phyloP scores from a whole-genome alignment of 2,113 vertebrate species.

The Sinosuthora webbiana region DNA sequence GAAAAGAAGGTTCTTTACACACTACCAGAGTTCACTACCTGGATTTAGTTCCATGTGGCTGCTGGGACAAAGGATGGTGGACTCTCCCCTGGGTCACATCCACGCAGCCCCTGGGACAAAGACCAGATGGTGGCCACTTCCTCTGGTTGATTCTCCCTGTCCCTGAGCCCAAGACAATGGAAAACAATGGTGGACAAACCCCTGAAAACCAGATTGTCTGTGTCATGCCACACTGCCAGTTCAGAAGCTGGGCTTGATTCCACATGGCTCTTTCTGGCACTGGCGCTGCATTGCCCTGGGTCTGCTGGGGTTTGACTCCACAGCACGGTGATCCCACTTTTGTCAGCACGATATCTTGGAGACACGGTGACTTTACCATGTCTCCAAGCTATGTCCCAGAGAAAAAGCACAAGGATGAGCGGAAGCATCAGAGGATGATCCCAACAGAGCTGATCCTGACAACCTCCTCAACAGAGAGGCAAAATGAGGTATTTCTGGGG shows the following conservation, averaged over 20 bases:
- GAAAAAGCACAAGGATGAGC: neutral
- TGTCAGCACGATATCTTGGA: neutral
- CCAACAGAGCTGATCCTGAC: neutral
- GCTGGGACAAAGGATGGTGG: neutral
- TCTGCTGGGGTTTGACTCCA: neutral
- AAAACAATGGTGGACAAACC: neutral
- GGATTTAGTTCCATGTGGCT: neutral
- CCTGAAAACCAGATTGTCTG: neutral
- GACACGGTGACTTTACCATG: too few species aligned
- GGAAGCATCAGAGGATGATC: neutral
- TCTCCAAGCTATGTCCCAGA: neutral
- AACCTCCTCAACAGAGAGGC: rapidly evolving
- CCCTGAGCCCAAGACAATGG: too few species aligned
- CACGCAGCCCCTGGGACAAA: neutral
- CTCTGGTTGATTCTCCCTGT: neutral
- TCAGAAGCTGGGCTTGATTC: neutral
- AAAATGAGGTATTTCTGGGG: neutral
- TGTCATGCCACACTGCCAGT: neutral
- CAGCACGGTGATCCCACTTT: rapidly evolving
- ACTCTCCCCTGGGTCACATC: neutral
- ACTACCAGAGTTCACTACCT: neutral
- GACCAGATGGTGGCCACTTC: neutral
- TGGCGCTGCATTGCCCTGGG: rapidly evolving
- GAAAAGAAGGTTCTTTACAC: neutral
- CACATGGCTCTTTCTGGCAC: rapidly evolving